phyloP scores from a whole-genome alignment of 2,888 invertebrate genomes.

The Cataglyphis altisquamis region DNA sequence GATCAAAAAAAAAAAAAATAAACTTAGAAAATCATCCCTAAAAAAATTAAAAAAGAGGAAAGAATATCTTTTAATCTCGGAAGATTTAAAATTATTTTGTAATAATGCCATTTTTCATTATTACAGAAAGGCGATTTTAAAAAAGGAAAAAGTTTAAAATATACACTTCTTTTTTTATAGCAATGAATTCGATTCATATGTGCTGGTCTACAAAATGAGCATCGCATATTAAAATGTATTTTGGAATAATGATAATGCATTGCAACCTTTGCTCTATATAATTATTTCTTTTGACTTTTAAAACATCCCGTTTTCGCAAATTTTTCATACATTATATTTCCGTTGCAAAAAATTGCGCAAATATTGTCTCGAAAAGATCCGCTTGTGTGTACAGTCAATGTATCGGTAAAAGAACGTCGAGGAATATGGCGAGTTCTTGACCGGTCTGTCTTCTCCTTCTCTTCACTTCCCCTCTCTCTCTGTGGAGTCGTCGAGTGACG shows the following conservation, averaged over 20 bases:
- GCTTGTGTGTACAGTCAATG: constrained; percentile 33
- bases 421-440: constrained; percentile 76
- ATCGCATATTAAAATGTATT: neutral
- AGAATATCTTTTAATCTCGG: too few relatives aligned
- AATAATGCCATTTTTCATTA: neutral
- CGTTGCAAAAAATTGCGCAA: constrained; percentile 17
- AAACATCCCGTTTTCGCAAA: neutral
- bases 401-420: constrained; percentile 70
- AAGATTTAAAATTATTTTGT: too few relatives aligned
- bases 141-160: neutral
- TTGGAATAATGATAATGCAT: neutral
- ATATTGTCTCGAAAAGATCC: constrained; percentile 29
- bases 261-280: neutral
- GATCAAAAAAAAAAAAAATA: neutral
- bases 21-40: neutral
- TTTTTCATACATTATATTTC: neutral
- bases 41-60: too few relatives aligned
- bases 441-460: constrained; percentile 73
- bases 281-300: neutral
- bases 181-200: neutral
- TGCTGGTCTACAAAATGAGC: too few relatives aligned
- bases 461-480: constrained; percentile 53
- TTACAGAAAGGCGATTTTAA: neutral
- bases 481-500: constrained; percentile 73
- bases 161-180: neutral